phyloP scores from a whole-genome alignment of 2,113 vertebrate genomes.

The Tyto alba region DNA sequence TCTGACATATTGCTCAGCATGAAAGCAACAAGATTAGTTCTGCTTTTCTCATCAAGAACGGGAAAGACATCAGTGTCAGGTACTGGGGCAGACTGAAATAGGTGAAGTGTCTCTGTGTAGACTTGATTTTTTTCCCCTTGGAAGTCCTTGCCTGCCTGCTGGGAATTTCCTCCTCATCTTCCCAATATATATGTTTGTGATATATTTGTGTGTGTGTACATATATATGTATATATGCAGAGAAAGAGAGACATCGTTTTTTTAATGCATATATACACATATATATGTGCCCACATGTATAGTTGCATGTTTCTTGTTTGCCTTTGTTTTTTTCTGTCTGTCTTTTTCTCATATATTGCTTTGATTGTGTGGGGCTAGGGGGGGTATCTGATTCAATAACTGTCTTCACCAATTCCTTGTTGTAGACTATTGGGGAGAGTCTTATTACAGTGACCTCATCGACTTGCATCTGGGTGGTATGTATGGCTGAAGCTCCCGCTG shows the following conservation, averaged over 20 bases:
- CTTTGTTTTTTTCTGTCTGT: slow-evolving; percentile 22
- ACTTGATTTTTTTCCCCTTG: not conserved
- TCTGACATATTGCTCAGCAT: not conserved
- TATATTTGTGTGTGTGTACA: not conserved
- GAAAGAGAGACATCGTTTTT: not conserved
- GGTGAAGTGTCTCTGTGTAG: not conserved
- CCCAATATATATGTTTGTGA: not conserved
- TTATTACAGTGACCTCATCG: slow-evolving; percentile 99
- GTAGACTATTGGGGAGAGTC: slow-evolving; percentile 99
- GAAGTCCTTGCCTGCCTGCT: slow-evolving; percentile 25
- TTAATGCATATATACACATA: not conserved
- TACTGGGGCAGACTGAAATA: not conserved
- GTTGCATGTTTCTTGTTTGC: not conserved
- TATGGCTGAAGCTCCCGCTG: slow-evolving; percentile 90
- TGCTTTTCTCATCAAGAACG: not conserved
- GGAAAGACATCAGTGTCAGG: not conserved
- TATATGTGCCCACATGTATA: not conserved
- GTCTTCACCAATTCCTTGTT: slow-evolving; percentile 96
- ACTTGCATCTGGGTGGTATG: slow-evolving; percentile 99
- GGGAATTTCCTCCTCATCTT: slow-evolving; percentile 22
- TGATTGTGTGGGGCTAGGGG: slow-evolving; percentile 41
- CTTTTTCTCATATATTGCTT: slow-evolving; percentile 36
- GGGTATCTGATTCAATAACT: slow-evolving; percentile 81
- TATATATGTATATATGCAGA: not conserved
- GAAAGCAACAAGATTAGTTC: not conserved